Percentiles rank a stretch among this genome's conserved stretches.
phyloP scores from a whole-genome alignment of 2,888 invertebrate species.

The Atethmia centrago region DNA sequence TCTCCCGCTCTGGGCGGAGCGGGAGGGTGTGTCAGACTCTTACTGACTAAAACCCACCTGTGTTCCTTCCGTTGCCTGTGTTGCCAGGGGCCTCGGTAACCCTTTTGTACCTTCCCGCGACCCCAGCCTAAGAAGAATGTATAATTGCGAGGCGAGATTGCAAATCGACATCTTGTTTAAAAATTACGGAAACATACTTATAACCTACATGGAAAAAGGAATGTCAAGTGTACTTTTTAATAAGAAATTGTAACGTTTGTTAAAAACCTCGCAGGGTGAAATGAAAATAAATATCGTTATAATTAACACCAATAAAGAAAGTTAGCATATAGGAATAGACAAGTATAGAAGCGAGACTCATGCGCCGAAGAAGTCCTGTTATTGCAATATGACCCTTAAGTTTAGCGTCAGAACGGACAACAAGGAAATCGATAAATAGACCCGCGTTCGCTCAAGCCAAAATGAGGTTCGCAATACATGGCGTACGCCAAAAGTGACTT shows the following conservation, averaged over 20 bases:
- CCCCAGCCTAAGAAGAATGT: neutral
- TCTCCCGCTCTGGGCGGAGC: no score
- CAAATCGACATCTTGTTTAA: neutral
- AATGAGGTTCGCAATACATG: no score
- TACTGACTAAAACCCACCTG: no score
- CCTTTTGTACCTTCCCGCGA: no score
- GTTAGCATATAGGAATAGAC: neutral
- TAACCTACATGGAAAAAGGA: neutral
- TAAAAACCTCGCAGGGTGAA: conserved; percentile 38
- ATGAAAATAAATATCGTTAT: neutral
- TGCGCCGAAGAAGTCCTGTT: neutral
- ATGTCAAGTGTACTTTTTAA: conserved; percentile 21
- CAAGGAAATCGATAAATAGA: no score
- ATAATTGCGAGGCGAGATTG: neutral
- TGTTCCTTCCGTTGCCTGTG: no score
- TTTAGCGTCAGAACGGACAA: neutral
- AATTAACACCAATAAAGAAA: neutral
- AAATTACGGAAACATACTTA: neutral
- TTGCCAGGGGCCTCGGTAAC: no score
- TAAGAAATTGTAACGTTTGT: conserved; percentile 2
- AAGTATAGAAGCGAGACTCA: neutral
- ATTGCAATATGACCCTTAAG: neutral
- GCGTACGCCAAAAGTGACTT: no score
- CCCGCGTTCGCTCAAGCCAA: no score
- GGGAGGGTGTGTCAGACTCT: no score